Base-by-base conservation (phyloP, 2,888 invertebrate genomes). In the Agrilus mali region DNA sequence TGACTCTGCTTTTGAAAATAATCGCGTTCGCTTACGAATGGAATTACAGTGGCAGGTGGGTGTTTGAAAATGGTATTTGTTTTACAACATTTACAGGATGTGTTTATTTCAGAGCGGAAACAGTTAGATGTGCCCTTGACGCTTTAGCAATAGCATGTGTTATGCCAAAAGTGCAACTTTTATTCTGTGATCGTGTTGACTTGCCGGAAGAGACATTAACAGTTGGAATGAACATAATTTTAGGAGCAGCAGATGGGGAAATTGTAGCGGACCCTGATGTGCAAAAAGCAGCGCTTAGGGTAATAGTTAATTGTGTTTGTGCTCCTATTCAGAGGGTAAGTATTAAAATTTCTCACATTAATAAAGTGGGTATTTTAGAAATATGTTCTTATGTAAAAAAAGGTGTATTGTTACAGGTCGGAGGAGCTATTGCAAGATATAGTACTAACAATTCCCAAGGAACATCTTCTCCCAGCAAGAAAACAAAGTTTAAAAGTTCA, bases 271-370 rank as follows among this genome's bases (percentile, higher is more conserved):
- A 95, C 61, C 80, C 93, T 0, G 94, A 94, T 54, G 90, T 95
- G 0, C 88, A 94, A 65, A 85, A 87, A 55, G 83, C 93, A 0
- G 94, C 96, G 0, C 70, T 97, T 2, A 79, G 86, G 53, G 87
- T 93, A 15, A 75, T 97, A 44, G 87, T 92, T 41, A 94, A 94
- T 67, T 94, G 93, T 65, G 89, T 95, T 2, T 94, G 93, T 68
- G 89, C 90, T 2, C 94, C 94, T 1, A 78, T 86, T 10, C 80
- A 82, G 49, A 74, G 86, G 65, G 86, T 87, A 63, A 69, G 72
- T 61, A 38, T 15, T 36, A 13, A 13, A 32, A 40, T 31, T 4
- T 13, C 8, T 39, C 15, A 20, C 43, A 20, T 43, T 14, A 38
- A 43, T 34, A 20, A 16, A 13, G 27, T 38, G n/a, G 10, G 34